A percentile compares a stretch with the other conserved stretches of the same genome.
Conservation (phyloP, 2,888 invertebrate species). For the Eudemis profundana region DNA sequence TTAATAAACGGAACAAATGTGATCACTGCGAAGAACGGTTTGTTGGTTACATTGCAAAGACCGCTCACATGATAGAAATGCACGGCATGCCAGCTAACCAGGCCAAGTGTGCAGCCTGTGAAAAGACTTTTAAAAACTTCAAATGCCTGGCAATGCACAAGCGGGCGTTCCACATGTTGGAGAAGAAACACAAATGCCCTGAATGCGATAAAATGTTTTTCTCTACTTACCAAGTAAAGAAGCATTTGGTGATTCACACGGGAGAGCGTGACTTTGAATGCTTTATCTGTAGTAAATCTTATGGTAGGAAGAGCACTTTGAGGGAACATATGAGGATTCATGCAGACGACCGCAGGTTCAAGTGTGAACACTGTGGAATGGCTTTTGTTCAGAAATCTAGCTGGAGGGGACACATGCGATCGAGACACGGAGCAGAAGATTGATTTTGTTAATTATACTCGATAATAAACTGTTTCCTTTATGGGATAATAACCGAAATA, state of each 20-base stretch:
- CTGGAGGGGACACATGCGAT: slow-evolving; percentile 54
- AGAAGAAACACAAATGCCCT: slow-evolving; percentile 45
- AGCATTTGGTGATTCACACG: slow-evolving; percentile 65
- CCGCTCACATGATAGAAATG: slow-evolving; percentile 50
- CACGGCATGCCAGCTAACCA: slow-evolving; percentile 44
- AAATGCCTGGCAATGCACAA: slow-evolving; percentile 61
- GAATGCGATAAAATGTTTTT: slow-evolving; percentile 62
- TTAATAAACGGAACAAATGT: slow-evolving; percentile 62
- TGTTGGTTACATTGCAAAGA: slow-evolving; percentile 53
- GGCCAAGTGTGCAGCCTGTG: slow-evolving; percentile 47
- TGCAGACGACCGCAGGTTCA: slow-evolving; percentile 48
- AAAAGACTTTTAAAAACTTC: slow-evolving; percentile 59
- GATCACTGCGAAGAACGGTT: slow-evolving; percentile 56
- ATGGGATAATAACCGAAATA: slow-evolving; percentile 2
- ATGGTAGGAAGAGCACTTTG: slow-evolving; percentile 49
- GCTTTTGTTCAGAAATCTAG: slow-evolving; percentile 53
- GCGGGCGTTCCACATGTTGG: slow-evolving; percentile 45
- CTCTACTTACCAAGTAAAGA: slow-evolving; percentile 60
- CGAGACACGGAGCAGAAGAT: slow-evolving; percentile 39
- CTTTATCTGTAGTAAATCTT: slow-evolving; percentile 55
- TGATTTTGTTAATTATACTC: slow-evolving; percentile 16
- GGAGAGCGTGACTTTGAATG: slow-evolving; percentile 61
- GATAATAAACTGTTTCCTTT: not conserved
- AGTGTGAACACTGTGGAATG: slow-evolving; percentile 65
- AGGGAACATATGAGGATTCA: slow-evolving; percentile 46